A percentile compares a stretch with the other conserved stretches of the same genome.
Conservation (phyloP, 1,140 invertebrate genomes). For the Leguminivora glycinivorella region DNA sequence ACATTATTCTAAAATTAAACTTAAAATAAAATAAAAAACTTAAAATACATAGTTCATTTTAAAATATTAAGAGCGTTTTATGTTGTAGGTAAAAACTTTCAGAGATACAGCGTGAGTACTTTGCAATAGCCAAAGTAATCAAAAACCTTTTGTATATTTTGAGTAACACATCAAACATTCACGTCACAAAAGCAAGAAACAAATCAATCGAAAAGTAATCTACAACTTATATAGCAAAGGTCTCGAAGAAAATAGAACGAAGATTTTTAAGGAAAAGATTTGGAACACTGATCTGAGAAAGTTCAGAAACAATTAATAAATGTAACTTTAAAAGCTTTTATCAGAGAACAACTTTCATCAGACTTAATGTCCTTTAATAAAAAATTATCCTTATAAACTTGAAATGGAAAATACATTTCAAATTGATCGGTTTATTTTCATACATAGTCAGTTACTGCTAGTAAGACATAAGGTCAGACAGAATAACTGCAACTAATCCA, state of each 20-base stretch:
- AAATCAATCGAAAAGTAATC: constrained; percentile 6
- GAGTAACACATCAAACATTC: not conserved
- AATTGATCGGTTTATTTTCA: too few relatives aligned
- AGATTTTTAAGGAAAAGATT: constrained; percentile 15
- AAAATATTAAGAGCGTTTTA: too few relatives aligned
- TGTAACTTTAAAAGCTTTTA: constrained; percentile 16
- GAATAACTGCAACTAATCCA: too few relatives aligned
- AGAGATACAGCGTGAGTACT: too few relatives aligned
- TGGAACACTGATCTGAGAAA: not conserved
- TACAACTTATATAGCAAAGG: not conserved
- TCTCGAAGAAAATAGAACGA: not conserved
- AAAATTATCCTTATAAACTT: not conserved
- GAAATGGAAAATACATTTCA: not conserved
- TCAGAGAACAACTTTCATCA: not conserved
- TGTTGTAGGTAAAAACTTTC: too few relatives aligned
- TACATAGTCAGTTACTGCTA: not conserved
- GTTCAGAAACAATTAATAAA: constrained; percentile 11
- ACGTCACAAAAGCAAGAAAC: not conserved
- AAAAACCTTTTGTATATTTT: not conserved
- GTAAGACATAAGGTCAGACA: not conserved
- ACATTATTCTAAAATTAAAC: too few relatives aligned
- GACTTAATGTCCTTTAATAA: not conserved
- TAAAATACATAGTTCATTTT: too few relatives aligned
- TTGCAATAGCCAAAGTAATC: too few relatives aligned
- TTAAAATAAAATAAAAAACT: too few relatives aligned